These are phyloP conservation scores for Hermetia illucens DNA, from an alignment of 1,140 invertebrate genomes.

Conservation along the genomic window DNA sequence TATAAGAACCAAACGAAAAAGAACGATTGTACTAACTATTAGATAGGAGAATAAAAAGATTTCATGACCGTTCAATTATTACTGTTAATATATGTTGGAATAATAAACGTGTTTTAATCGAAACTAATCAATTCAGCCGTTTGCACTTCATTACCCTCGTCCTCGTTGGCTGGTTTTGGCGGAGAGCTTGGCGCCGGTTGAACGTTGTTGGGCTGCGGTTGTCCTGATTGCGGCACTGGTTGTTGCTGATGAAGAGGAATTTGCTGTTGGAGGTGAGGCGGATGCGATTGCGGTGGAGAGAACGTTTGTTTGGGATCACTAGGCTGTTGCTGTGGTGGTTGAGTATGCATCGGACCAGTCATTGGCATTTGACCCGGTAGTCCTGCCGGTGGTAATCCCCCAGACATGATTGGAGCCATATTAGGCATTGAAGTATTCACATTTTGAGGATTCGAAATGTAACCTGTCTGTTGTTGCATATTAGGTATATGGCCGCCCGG, in stretches of 20 bases:
- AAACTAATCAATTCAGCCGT: constrained; percentile 59
- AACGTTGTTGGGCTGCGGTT: constrained; percentile 14
- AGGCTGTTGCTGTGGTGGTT: constrained; percentile 7
- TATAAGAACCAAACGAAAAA: too few relatives aligned
- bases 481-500: too few relatives aligned
- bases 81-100: constrained; percentile 1
- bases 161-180: constrained; percentile 24
- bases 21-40: too few relatives aligned
- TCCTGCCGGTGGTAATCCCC: too few relatives aligned
- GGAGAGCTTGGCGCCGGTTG: constrained; percentile 27
- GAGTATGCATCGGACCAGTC: too few relatives aligned
- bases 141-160: constrained; percentile 32
- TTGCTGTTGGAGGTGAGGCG: constrained; percentile 23
- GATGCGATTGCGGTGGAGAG: constrained; percentile 17
- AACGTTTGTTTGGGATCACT: constrained; percentile 9
- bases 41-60: too few relatives aligned
- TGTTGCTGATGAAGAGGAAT: constrained; percentile 4
- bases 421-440: constrained; percentile 12
- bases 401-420: too few relatives aligned
- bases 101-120: constrained; percentile 45
- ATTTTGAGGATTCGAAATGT: constrained; percentile 12
- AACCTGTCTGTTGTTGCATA: constrained; percentile 11
- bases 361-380: too few relatives aligned
- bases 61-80: too few relatives aligned
- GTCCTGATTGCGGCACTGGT: constrained; percentile 17